These are phyloP conservation scores for Cebus imitator DNA, from an alignment of 2,113 vertebrate species.

Conservation along the genomic window DNA sequence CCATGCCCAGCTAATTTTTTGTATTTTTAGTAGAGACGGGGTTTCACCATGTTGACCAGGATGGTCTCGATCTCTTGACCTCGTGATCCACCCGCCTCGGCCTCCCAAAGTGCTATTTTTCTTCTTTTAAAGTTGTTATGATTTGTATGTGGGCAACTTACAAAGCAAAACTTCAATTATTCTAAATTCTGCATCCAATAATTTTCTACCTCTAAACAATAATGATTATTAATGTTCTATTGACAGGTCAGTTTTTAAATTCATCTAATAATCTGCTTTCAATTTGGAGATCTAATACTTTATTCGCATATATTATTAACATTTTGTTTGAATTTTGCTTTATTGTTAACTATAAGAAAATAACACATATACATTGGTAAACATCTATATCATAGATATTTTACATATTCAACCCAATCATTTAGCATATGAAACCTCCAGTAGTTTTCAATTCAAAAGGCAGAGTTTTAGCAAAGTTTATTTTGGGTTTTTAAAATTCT, in stretches of 20 bases:
- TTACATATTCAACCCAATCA: not conserved
- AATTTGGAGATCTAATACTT: not conserved
- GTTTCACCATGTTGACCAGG: too few relatives aligned
- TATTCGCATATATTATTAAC: not conserved
- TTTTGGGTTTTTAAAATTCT: constrained; percentile 80
- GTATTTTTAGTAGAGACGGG: too few relatives aligned
- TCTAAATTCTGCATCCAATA: not conserved
- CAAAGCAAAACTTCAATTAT: not conserved
- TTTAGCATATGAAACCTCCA: not conserved
- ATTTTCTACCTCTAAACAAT: not conserved
- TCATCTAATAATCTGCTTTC: not conserved
- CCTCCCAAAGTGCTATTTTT: not conserved
- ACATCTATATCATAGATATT: not conserved
- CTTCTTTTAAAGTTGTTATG: not conserved
- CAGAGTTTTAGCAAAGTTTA: constrained; percentile 78
- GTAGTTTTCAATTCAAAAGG: constrained; percentile 61
- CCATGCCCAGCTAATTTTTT: too few relatives aligned
- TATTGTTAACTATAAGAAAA: not conserved
- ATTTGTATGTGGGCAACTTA: not conserved
- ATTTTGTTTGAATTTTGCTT: not conserved
- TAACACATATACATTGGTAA: not conserved
- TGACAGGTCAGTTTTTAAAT: not conserved
- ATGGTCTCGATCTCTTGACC: too few relatives aligned
- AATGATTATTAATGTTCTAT: not conserved
- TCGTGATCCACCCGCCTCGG: too few relatives aligned